Evolutionary conservation across 1,140 invertebrate genomes (phyloP), one percentile per base, ranked within the genome.

Genomic region (Callitettix versicolor): DNA sequence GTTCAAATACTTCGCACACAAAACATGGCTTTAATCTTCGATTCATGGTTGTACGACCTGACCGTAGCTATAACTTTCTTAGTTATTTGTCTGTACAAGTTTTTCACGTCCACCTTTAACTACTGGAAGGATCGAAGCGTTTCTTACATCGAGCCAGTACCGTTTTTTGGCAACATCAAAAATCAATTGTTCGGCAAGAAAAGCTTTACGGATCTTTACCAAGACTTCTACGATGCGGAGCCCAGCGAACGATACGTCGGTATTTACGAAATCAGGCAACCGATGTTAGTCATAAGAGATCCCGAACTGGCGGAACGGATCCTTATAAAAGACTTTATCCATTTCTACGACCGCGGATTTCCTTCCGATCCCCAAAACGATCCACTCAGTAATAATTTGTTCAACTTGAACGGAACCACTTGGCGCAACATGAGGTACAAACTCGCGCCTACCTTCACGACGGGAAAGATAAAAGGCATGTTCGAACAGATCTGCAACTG

Each of bases 401-500:
- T n/a, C n/a, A n/a, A n/a, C n/a, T n/a, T n/a, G n/a, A n/a, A n/a
- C n/a, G n/a, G n/a, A n/a, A n/a, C n/a, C n/a, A n/a, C n/a, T n/a
- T n/a, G n/a, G n/a, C n/a, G n/a, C n/a, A n/a, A n/a, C n/a, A n/a
- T n/a, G n/a, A n/a, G n/a, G n/a, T n/a, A n/a, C n/a, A n/a, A n/a
- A n/a, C n/a, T n/a, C n/a, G n/a, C n/a, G n/a, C n/a, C n/a, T n/a
- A n/a, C n/a, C 12, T 49, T 49, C 15, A 9, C 47, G n/a, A 33
- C 47, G 4, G 6, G 2, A 33, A 49, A 49, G 15, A 21, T 49
- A 3, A 49, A 33, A 33, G 22, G n/a, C 2, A 49, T 49, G 47
- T 33, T 49, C 20, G 47, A 49, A 49, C 47, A 49, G 47, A 49
- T 49, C 14, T 21, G 30, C 5, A 26, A 21, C 3, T 49, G n/a